Evolutionary conservation across 2,113 vertebrate species (phyloP), one percentile per base, ranked within the genome.

Genomic region (Candoia aspera): DNA sequence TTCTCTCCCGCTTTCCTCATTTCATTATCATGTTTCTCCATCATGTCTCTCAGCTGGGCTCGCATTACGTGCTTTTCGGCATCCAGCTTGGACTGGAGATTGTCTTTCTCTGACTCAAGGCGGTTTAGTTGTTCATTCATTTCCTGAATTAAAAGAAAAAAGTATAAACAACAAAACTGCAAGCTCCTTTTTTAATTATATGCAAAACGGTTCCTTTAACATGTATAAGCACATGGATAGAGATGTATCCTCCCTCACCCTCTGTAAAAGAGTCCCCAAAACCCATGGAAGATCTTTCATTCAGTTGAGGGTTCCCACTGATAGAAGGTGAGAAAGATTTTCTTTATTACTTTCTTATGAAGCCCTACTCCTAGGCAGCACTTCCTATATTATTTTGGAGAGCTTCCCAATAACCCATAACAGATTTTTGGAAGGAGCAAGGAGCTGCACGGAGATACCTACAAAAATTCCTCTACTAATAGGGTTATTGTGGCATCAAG

Each of bases 11-110:
- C 57, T 53, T 90, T 84, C 58, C 84, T 92, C 49, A 96, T 95
- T 97, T 99, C 98, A 5, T 95, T 95, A 94, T 98, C 97, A 42
- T 99, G 98, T 96, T 98, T 99, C 94, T 98, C 98, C 97, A 98
- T 98, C 96, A 99, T 98, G 95, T 99, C 98, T 29, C 96, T 98
- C 10, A 99, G 96, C 83, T 99, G 98, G 1, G 98, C 98, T 93
- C 98, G 98, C 98, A 99, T 98, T 94, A 99, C 98, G 3, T 99
- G 98, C 93, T 98, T 98, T 96, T 99, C 98, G 0, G 98, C 98
- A 95, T 99, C 98, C 96, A 98, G 96, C 94, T 98, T 98, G 58
- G 98, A 98, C 87, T 98, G 98, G 53, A 98, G 96, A 94, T 98
- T 98, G 93, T 98, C 98, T 64, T 98, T 98, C 92, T 99, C 98